Evolutionary conservation across 2,888 invertebrate species (phyloP), one percentile per base, ranked within the genome.

Genomic region (Exocentrus adspersus): DNA sequence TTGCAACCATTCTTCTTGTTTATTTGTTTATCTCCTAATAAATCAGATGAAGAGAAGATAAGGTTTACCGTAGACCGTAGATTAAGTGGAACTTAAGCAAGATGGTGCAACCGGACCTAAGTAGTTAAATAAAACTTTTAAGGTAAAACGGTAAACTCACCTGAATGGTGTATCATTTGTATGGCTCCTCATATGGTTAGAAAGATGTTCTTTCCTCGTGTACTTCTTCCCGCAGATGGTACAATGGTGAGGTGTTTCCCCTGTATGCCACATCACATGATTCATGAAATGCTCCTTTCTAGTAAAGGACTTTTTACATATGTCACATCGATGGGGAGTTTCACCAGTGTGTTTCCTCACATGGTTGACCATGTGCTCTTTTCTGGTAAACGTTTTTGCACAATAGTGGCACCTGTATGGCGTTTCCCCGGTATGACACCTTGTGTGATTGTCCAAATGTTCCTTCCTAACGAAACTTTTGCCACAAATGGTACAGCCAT

Each of bases 391-490:
- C 2, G 90, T 90, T 80, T 91, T 91, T 2, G 90, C 88, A 79
- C 91, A 91, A 80, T 87, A 91, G 78, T 90, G 90, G 79, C 91
- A 91, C 46, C 77, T 68, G 81, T 92, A 92, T 1, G 93, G 92
- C 20, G 92, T 93, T 82, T 92, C 93, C 53, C 93, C 93, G 52
- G 93, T 93, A 80, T 90, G 93, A 83, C 92, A 91, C 45, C 67
- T 68, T 2, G 92, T 90, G 77, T 94, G 94, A 82, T 93, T 93
- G 82, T 93, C 92, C 69, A 94, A 86, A 80, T 94, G 94, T 79
- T 94, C 94, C 81, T 94, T 94, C 60, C 94, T 87, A 9, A 93
- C 92, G 83, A 94, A 94, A 20, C 92, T 91, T 82, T 94, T 94
- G 71, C 92, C 92, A 82, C 94, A 94, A 76, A 92, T 91, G 16